Evolutionary conservation across 1,140 invertebrate species (phyloP).

Genomic region (Drosophila malerkotliana): DNA sequence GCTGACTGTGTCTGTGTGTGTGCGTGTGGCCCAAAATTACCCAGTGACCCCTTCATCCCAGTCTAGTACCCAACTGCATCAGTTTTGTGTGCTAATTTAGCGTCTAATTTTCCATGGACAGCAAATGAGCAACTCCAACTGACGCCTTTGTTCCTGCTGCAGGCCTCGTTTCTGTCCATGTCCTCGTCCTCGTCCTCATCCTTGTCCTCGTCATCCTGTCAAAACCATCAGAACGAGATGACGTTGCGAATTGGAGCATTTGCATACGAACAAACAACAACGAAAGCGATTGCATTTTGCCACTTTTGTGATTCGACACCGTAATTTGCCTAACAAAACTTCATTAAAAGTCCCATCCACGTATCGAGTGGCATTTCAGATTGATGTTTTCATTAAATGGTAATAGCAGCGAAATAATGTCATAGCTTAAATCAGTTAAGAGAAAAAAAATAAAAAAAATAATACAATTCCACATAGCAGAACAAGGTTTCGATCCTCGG

Average conservation of each 20-base stretch:
- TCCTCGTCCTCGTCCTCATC: background rate
- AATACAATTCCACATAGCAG: conserved; percentile 86
- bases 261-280: conserved; percentile 27
- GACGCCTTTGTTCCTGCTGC: conserved; percentile 30
- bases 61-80: conserved; percentile 37
- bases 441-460: background rate
- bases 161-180: conserved; percentile 31
- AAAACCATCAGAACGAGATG: conserved; percentile 69
- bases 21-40: background rate
- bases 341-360: conserved; percentile 36
- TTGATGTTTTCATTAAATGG: background rate
- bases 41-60: background rate
- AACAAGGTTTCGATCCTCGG: conserved; percentile 97
- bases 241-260: conserved; percentile 36
- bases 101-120: conserved; percentile 73
- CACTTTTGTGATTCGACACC: conserved; percentile 38
- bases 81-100: conserved; percentile 77
- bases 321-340: conserved; percentile 34
- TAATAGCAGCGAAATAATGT: background rate
- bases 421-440: background rate
- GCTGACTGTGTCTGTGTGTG: background rate
- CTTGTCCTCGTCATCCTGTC: conserved; percentile 37
- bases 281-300: conserved; percentile 63
- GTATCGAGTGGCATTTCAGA: background rate
- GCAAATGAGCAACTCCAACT: conserved; percentile 65